Evolutionary conservation across 1,140 invertebrate species (phyloP).

Genomic region (Sweltsa coloradensis): DNA sequence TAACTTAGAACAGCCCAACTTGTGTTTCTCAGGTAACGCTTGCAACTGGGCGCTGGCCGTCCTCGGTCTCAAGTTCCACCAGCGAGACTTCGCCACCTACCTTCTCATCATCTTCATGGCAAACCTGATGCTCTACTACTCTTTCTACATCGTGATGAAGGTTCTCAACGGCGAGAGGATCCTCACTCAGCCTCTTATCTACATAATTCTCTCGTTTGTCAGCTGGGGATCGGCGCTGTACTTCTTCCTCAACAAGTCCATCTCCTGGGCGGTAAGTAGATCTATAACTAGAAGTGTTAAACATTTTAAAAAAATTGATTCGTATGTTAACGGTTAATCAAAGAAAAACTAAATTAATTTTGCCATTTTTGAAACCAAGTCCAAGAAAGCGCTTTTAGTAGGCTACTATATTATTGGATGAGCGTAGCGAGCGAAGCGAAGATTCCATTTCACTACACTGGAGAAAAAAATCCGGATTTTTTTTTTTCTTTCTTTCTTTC

Average conservation of each 20-base stretch:
- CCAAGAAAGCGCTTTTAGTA: not conserved
- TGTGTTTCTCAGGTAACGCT: slow-evolving; percentile 44
- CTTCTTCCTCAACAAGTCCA: slow-evolving; percentile 65
- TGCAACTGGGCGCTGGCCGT: slow-evolving; percentile 62
- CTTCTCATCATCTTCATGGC: slow-evolving; percentile 70
- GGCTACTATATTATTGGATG: too few species aligned
- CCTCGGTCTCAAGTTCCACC: slow-evolving; percentile 47
- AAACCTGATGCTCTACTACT: slow-evolving; percentile 69
- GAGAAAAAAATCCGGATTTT: too few species aligned
- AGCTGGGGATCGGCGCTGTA: slow-evolving; percentile 57
- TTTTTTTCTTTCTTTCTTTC: too few species aligned
- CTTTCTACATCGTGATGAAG: slow-evolving; percentile 83
- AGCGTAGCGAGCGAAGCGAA: too few species aligned
- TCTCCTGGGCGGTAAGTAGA: slow-evolving; percentile 64
- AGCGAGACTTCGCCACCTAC: slow-evolving; percentile 70
- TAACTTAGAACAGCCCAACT: not conserved
- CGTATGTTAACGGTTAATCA: too few species aligned
- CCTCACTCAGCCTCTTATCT: slow-evolving; percentile 42
- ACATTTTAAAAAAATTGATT: not conserved
- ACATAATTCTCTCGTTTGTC: slow-evolving; percentile 46
- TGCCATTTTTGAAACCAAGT: too few species aligned
- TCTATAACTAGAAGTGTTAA: slow-evolving; percentile 38
- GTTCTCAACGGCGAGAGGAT: slow-evolving; percentile 58
- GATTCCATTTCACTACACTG: too few species aligned
- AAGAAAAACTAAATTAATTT: not conserved